Conservation (phyloP, 2,797 vertebrate genomes). For the Mormyrus proboscirostris region DNA sequence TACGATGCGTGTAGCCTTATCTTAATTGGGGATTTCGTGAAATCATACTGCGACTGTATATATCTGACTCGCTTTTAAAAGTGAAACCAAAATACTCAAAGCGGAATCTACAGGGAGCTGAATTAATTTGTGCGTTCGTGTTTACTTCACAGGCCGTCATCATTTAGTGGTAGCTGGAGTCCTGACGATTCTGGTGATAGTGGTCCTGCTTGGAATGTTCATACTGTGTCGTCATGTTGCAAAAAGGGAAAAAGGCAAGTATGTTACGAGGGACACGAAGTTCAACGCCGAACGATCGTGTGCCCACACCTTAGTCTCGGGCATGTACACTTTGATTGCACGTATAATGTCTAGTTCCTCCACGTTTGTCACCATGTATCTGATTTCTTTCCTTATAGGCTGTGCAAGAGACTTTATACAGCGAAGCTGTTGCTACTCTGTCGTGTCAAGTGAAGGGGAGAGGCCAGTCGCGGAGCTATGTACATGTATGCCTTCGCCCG, state of each 20-base stretch:
- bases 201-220: background rate
- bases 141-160: conserved; percentile 10
- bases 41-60: background rate
- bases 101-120: background rate
- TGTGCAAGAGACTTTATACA: background rate
- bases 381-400: background rate
- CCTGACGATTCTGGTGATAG: background rate
- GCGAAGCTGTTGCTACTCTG: background rate
- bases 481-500: background rate
- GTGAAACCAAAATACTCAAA: background rate
- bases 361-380: background rate
- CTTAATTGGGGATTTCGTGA: background rate
- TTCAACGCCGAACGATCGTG: background rate
- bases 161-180: background rate
- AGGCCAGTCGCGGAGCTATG: background rate
- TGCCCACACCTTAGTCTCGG: background rate
- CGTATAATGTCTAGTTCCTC: background rate
- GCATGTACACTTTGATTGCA: background rate
- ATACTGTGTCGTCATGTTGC: background rate
- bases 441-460: background rate
- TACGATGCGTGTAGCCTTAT: background rate
- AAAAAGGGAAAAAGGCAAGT: conserved; percentile 16
- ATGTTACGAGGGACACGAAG: background rate
- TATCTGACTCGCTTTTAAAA: background rate
- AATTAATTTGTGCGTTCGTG: background rate